Conservation (phyloP, 2,888 invertebrate genomes). For the Nomada flava region DNA sequence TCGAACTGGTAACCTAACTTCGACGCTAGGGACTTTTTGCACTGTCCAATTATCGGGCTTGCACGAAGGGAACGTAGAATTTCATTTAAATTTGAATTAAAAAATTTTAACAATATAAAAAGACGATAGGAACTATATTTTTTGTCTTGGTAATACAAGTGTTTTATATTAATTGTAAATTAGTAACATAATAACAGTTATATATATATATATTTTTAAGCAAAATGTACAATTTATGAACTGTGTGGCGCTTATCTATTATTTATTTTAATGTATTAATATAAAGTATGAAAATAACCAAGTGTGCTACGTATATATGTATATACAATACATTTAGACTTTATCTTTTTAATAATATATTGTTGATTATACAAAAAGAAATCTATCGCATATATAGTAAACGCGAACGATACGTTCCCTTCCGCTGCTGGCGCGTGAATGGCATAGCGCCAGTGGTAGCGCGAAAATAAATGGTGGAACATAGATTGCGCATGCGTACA, state of each 20-base stretch:
- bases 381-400: not conserved
- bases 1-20: not conserved
- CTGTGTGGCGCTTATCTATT: not conserved
- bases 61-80: not conserved
- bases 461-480: conserved; percentile 2
- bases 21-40: conserved; percentile 17
- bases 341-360: conserved; percentile 9
- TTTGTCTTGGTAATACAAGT: not conserved
- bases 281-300: conserved; percentile 20
- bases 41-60: not conserved
- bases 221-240: conserved; percentile 13
- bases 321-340: conserved; percentile 14
- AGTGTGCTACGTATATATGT: not conserved
- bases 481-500: conserved; percentile 36
- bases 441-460: not conserved
- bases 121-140: not conserved
- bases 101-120: not conserved
- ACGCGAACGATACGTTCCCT: not conserved
- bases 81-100: conserved; percentile 21
- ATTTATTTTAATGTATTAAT: not conserved
- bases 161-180: not conserved
- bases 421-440: conserved; percentile 21
- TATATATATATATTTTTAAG: conserved; percentile 7
- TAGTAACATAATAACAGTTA: conserved; percentile 11
- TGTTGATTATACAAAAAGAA: not conserved